Percentiles rank a stretch among this genome's conserved stretches.
Conservation (phyloP, 2,113 vertebrate species). For the Rattus rattus region DNA sequence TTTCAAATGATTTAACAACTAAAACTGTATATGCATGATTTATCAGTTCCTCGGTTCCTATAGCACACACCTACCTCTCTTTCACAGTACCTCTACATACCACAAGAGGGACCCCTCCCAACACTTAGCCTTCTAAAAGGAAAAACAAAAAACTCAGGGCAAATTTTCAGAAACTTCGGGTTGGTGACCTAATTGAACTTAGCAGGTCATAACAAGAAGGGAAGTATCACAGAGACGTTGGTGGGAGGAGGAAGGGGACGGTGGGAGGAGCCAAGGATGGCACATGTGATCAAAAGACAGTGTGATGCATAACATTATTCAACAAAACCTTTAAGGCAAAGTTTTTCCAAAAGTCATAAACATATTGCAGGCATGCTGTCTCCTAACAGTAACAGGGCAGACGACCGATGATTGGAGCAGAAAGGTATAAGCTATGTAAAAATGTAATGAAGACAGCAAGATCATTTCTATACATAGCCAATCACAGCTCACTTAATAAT, state of each 20-base stretch:
- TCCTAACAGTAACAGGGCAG: slow-evolving; percentile 48
- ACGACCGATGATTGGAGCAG: not conserved
- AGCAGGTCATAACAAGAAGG: not conserved
- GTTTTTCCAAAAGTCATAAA: not conserved
- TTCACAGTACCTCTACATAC: not conserved
- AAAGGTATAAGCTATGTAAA: slow-evolving; percentile 2
- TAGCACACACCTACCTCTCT: not conserved
- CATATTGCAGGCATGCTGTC: not conserved
- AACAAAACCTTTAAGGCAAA: not conserved
- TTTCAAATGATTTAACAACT: slow-evolving; percentile 31
- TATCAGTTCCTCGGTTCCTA: not conserved
- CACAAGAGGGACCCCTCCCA: slow-evolving; percentile 57
- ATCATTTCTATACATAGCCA: not conserved
- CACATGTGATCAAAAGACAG: not conserved
- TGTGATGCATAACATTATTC: not conserved
- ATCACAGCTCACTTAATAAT: slow-evolving; percentile 36
- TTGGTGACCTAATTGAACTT: not conserved
- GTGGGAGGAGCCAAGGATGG: not conserved
- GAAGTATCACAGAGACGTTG: no score
- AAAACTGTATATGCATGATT: not conserved
- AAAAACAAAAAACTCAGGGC: not conserved
- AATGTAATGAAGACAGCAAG: slow-evolving; percentile 15
- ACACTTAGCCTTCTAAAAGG: not conserved
- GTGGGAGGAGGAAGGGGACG: not conserved
- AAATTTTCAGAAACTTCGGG: not conserved